A percentile compares a stretch with the other conserved stretches of the same genome.
phyloP scores from a whole-genome alignment of 35 echinoderm and acorn worm species.

The Apostichopus californicus region DNA sequence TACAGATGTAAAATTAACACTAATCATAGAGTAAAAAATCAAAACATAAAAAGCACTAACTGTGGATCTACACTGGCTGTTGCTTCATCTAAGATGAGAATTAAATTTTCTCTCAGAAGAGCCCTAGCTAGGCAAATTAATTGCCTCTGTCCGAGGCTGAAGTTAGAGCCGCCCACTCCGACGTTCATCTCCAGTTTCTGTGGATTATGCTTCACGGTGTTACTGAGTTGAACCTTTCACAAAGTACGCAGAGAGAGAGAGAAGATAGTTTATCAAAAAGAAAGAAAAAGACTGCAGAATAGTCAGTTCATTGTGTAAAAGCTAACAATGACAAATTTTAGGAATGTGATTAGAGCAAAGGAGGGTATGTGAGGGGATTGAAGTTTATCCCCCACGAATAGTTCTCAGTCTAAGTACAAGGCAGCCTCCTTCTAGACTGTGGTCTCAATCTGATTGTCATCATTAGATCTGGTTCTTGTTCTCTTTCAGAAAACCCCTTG shows the following conservation, averaged over 20 bases:
- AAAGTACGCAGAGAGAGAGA: background rate
- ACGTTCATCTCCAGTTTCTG: conserved; percentile 41
- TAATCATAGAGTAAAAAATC: background rate
- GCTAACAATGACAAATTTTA: too few species aligned
- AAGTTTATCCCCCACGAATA: too few species aligned
- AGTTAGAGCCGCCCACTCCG: conserved; percentile 27
- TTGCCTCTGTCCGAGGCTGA: conserved; percentile 69
- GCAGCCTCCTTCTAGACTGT: too few species aligned
- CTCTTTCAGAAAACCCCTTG: too few species aligned
- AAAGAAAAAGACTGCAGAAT: too few species aligned
- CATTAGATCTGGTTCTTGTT: too few species aligned
- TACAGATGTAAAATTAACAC: too few species aligned
- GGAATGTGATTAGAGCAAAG: too few species aligned
- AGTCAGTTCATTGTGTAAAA: too few species aligned
- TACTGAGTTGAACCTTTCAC: conserved; percentile 28
- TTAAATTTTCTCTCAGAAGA: conserved; percentile 47
- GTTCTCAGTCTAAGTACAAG: too few species aligned
- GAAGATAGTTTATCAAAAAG: background rate
- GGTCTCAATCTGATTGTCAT: too few species aligned
- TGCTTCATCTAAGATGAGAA: conserved; percentile 76
- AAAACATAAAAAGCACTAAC: conserved; percentile 20
- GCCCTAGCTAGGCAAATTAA: conserved; percentile 71
- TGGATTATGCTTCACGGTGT: background rate
- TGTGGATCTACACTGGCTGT: conserved; percentile 72
- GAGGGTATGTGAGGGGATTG: too few species aligned